phyloP scores from a whole-genome alignment of 2,888 invertebrate genomes.

The Ceramica pisi region DNA sequence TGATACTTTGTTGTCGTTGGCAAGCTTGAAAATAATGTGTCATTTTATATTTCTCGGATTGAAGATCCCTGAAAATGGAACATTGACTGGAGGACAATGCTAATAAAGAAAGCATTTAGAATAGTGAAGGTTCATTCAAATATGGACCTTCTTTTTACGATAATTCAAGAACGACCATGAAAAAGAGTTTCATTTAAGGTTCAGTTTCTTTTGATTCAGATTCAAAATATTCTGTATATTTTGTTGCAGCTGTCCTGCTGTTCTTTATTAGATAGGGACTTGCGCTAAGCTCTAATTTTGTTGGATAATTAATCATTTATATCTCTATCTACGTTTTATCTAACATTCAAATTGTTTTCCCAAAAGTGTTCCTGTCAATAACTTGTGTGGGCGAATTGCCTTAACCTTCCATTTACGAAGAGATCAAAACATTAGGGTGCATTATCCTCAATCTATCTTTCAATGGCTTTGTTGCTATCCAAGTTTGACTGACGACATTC shows the following conservation, averaged over 20 bases:
- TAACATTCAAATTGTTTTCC: too few relatives aligned
- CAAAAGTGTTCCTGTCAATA: not conserved
- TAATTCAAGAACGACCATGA: not conserved
- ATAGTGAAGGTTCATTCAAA: conserved; percentile 33
- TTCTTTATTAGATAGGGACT: not conserved
- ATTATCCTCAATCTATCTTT: conserved; percentile 23
- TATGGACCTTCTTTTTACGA: conserved; percentile 18
- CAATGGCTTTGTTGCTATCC: conserved; percentile 9
- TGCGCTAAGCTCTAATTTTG: not conserved
- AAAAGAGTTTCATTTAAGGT: not conserved
- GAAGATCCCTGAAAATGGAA: conserved; percentile 26
- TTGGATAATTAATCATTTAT: too few relatives aligned
- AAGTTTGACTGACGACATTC: not conserved
- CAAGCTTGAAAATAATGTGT: conserved; percentile 16
- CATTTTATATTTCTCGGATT: conserved; percentile 27
- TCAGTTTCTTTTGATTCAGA: not conserved
- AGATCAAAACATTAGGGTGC: conserved; percentile 7
- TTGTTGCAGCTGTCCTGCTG: too few relatives aligned
- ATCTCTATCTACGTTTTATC: too few relatives aligned
- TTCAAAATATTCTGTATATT: not conserved
- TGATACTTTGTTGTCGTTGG: conserved; percentile 18
- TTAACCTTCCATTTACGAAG: conserved; percentile 24
- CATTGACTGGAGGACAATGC: conserved; percentile 35
- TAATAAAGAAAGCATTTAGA: conserved; percentile 15
- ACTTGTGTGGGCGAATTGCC: conserved; percentile 11